Evolutionary conservation across 37 sponge, comb jelly and placozoan species (phyloP).

Genomic region (Crambe crambe): DNA sequence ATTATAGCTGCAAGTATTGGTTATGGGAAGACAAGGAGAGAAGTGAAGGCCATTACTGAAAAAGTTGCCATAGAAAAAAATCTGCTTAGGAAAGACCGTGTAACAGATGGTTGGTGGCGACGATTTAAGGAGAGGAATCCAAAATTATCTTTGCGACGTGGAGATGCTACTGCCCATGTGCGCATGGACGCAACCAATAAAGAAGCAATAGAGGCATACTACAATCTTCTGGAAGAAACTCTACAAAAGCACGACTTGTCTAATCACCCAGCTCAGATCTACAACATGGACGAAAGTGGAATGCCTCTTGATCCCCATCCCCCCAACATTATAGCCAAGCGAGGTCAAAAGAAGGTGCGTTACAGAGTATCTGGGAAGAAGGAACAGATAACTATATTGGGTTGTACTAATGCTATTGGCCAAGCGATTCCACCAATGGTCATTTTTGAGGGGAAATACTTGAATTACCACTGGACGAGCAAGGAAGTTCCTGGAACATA

Average conservation of each 20-base stretch:
- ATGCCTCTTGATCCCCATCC: too few relatives aligned
- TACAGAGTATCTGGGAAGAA: not conserved
- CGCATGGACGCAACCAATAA: too few relatives aligned
- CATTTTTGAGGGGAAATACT: too few relatives aligned
- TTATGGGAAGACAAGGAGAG: constrained; percentile 18
- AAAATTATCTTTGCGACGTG: not conserved
- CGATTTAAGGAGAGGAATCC: not conserved
- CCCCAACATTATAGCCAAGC: not conserved
- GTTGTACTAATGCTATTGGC: too few relatives aligned
- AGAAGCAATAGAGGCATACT: constrained; percentile 19
- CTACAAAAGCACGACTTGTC: not conserved
- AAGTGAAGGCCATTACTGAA: constrained; percentile 7
- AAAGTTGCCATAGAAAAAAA: constrained; percentile 11
- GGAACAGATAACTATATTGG: not conserved
- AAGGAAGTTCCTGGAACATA: not conserved
- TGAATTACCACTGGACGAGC: too few relatives aligned
- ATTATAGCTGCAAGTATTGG: constrained; percentile 6
- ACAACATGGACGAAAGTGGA: too few relatives aligned
- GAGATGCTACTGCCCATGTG: not conserved
- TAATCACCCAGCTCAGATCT: not conserved
- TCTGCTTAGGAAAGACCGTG: not conserved
- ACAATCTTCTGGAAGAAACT: constrained; percentile 13
- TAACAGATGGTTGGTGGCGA: not conserved
- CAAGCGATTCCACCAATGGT: too few relatives aligned
- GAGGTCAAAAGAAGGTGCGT: too few relatives aligned